Conservation (phyloP, 2,888 invertebrate species). For the Strigamia transsilvanica region DNA sequence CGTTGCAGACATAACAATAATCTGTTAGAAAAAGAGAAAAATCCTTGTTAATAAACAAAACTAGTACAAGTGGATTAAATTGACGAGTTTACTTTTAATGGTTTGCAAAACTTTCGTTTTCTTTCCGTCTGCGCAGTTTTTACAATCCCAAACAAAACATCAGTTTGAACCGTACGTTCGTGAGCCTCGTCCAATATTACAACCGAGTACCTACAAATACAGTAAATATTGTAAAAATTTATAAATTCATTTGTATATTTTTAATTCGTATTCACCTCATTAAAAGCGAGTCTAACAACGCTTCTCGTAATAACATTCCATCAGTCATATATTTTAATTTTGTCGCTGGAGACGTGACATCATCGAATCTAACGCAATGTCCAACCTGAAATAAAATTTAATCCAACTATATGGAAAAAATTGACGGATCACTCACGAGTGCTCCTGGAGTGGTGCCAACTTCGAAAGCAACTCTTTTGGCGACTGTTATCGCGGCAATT, state of each 20-base stretch:
- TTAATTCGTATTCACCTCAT: conserved; percentile 59
- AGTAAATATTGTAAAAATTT: background rate
- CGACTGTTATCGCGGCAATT: conserved; percentile 66
- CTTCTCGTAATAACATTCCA: conserved; percentile 91
- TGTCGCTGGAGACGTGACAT: conserved; percentile 80
- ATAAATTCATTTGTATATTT: background rate
- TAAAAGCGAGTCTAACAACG: conserved; percentile 71
- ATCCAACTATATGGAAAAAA: background rate
- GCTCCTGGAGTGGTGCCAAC: conserved; percentile 66
- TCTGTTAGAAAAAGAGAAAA: conserved; percentile 64
- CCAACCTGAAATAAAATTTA: conserved; percentile 63
- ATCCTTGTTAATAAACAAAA: background rate
- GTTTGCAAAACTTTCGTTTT: conserved; percentile 59
- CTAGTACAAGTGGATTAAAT: background rate
- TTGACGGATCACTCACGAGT: conserved; percentile 64
- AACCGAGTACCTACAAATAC: conserved; percentile 73
- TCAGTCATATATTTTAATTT: conserved; percentile 91
- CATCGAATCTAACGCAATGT: conserved; percentile 84
- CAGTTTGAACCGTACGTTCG: conserved; percentile 92
- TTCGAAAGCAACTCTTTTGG: conserved; percentile 68
- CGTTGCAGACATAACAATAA: conserved; percentile 93
- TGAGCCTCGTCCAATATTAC: conserved; percentile 95
- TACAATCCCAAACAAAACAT: conserved; percentile 91
- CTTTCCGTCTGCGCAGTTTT: conserved; percentile 84
- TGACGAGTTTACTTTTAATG: conserved; percentile 71